Base-by-base conservation (phyloP, 2,888 invertebrate genomes). In the Hypomecis atomaria region DNA sequence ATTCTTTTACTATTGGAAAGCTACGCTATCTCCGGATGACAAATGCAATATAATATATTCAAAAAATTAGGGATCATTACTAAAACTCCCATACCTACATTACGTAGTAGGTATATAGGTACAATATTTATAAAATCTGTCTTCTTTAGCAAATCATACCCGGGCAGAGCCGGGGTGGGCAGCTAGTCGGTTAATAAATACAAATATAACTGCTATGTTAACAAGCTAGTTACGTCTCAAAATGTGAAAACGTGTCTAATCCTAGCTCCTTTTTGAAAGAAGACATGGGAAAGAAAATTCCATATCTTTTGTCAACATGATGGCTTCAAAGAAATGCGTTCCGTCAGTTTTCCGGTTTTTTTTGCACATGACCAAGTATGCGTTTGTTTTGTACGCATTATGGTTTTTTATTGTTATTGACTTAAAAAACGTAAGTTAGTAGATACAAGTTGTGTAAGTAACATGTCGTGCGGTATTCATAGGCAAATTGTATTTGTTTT, bases 211-310 rank as follows among this genome's bases (percentile, higher is more conserved):
- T 10, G 23, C 5, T 42, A 38, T 33, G 7, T 52, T 40, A 52
- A 52, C 52, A 52, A 52, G 3, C 23, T n/a, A 23, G 23, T 23
- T 11, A 11, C n/a, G 11, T 36, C 36, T 36, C 44, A 33, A 48
- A 54, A 42, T 23, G 54, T 60, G 48, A 54, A 60, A 60, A 42
- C 54, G 54, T 48, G 48, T 60, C 48, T 54, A 53, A 43, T 48
- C 60, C 10, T 48, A 53, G 9, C 42, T 58, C 49, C 37, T 9
- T 49, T 42, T 58, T 58, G n/a, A 34, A 38, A 13, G 13, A 42
- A 42, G n/a, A 13, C 47, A 40, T 45, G 42, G 53, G 10, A 37
- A 44, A 47, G 44, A 53, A 53, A 45, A 53, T 47, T 37, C 52
- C 45, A 40, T 45, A 11, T 9, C 47, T 47, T 40, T 52, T 52